These are phyloP conservation scores for Patella pellucida DNA, from an alignment of 2,888 invertebrate species.

Conservation along the genomic window DNA sequence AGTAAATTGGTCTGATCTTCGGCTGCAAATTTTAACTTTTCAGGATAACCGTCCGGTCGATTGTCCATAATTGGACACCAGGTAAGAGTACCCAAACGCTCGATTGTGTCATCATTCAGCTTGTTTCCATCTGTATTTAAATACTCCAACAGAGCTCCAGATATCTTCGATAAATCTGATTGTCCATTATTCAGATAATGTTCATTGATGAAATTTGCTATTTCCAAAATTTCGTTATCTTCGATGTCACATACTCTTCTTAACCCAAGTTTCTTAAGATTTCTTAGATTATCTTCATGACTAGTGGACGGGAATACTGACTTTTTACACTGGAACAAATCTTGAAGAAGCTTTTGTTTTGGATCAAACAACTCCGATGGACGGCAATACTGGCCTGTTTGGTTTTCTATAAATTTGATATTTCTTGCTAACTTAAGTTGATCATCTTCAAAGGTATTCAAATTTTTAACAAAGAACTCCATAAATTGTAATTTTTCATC, in stretches of 20 bases:
- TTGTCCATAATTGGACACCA: slow-evolving; percentile 35
- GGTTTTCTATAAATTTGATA: slow-evolving; percentile 18
- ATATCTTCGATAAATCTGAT: neutral
- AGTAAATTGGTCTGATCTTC: slow-evolving; percentile 21
- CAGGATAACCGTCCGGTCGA: slow-evolving; percentile 33
- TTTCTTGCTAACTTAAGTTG: neutral
- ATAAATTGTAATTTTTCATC: slow-evolving; percentile 19
- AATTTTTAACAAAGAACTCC: slow-evolving; percentile 24
- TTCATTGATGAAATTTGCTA: slow-evolving; percentile 25
- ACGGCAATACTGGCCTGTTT: slow-evolving; percentile 16
- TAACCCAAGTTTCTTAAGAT: slow-evolving; percentile 47
- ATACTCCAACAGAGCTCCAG: neutral
- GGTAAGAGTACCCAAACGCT: neutral
- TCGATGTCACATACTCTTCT: slow-evolving; percentile 39
- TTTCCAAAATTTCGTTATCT: slow-evolving; percentile 39
- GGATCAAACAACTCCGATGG: slow-evolving; percentile 48
- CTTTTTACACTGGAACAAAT: slow-evolving; percentile 31
- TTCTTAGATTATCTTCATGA: slow-evolving; percentile 18
- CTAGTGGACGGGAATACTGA: slow-evolving; percentile 49
- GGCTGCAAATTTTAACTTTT: slow-evolving; percentile 25
- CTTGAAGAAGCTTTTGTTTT: slow-evolving; percentile 34
- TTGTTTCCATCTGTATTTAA: neutral
- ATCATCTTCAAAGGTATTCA: neutral
- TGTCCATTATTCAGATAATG: slow-evolving; percentile 1
- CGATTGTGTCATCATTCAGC: neutral